phyloP scores from a whole-genome alignment of 2,797 vertebrate genomes.

The Hyperoplus immaculatus region DNA sequence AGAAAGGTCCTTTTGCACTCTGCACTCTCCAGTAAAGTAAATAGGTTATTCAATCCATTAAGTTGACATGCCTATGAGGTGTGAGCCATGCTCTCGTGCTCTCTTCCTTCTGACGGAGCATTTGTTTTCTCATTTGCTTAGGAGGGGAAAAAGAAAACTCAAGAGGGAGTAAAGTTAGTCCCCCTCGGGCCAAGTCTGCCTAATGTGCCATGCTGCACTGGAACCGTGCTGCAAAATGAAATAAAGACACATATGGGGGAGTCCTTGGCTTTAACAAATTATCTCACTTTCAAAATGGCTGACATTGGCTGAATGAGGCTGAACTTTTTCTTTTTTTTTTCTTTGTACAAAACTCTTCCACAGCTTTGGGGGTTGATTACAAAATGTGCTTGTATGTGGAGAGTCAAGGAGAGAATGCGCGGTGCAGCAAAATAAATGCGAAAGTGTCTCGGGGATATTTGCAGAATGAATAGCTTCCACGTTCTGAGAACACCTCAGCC shows the following conservation, averaged over 20 bases:
- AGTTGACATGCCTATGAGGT: constrained; percentile 83
- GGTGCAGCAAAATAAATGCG: constrained; percentile 46
- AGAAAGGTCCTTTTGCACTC: constrained; percentile 64
- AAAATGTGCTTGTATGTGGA: constrained; percentile 25
- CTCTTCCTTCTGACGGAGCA: constrained; percentile 82
- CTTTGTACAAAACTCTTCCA: constrained; percentile 67
- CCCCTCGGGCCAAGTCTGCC: constrained; percentile 81
- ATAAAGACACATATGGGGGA: constrained; percentile 85
- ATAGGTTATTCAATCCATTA: constrained; percentile 85
- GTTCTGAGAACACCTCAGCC: constrained; percentile 64
- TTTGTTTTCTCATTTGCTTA: constrained; percentile 90
- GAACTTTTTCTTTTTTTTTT: constrained; percentile 63
- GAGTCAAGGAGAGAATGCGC: constrained; percentile 30
- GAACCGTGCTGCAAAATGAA: constrained; percentile 81
- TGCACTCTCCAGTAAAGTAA: constrained; percentile 71
- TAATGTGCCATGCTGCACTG: constrained; percentile 88
- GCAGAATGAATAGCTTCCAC: constrained; percentile 78
- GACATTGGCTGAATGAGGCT: constrained; percentile 75
- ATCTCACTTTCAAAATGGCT: constrained; percentile 83
- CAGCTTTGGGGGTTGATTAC: constrained; percentile 57
- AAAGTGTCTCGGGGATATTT: constrained; percentile 75
- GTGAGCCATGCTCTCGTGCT: constrained; percentile 76
- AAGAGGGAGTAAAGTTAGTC: constrained; percentile 82
- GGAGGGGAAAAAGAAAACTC: constrained; percentile 65
- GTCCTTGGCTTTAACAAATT: constrained; percentile 83